phyloP scores from a whole-genome alignment of 2,888 invertebrate species.

The Lycia hirtaria region DNA sequence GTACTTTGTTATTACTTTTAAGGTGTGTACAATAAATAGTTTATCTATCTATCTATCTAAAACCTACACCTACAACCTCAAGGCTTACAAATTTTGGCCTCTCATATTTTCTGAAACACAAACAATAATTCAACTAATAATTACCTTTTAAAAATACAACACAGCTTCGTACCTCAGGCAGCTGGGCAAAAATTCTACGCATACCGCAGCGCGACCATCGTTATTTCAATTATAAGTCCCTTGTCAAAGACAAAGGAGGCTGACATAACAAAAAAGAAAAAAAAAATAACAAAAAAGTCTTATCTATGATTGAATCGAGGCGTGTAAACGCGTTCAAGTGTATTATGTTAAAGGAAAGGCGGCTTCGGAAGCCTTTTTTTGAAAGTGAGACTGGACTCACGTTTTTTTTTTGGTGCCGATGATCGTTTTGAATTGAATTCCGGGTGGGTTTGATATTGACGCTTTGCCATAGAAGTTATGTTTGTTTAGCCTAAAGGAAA shows the following conservation, averaged over 20 bases:
- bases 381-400: conserved; percentile 40
- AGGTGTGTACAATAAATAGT: too few relatives aligned
- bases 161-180: conserved; percentile 56
- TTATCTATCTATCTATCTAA: conserved; percentile 7
- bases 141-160: conserved; percentile 39
- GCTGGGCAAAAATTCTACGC: conserved; percentile 80
- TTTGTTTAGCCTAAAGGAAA: neutral
- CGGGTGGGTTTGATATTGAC: conserved; percentile 45
- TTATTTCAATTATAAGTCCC: conserved; percentile 84
- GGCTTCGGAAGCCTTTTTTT: conserved; percentile 73
- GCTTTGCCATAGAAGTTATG: conserved; percentile 8
- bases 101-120: conserved; percentile 26
- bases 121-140: conserved; percentile 39
- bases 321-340: conserved; percentile 78
- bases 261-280: conserved; percentile 70
- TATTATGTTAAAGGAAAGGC: conserved; percentile 68
- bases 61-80: conserved; percentile 2
- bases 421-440: conserved; percentile 40
- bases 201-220: conserved; percentile 76
- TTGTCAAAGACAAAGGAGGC: conserved; percentile 84
- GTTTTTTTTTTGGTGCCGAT: conserved; percentile 36
- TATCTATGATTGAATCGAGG: conserved; percentile 85
- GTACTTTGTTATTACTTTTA: too few relatives aligned
- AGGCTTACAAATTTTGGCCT: conserved; percentile 10
- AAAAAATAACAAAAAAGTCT: conserved; percentile 67